These are phyloP conservation scores for Nomada hirtipes DNA, from an alignment of 2,888 invertebrate genomes.

Conservation along the genomic window DNA sequence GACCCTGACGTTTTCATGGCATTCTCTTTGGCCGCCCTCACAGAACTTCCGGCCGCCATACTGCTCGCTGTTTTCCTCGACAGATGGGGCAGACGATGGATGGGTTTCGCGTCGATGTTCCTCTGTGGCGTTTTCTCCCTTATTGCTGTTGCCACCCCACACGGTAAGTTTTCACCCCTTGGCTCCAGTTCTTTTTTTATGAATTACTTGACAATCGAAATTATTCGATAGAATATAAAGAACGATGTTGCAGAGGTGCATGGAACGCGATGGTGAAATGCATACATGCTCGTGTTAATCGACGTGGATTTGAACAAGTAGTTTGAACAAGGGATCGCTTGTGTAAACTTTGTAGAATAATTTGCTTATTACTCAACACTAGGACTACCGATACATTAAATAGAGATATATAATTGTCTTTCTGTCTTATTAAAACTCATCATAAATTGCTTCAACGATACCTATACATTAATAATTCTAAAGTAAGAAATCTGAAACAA, in stretches of 20 bases:
- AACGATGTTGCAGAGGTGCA: not conserved
- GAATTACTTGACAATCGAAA: not conserved
- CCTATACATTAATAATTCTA: too few species aligned
- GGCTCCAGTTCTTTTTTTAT: not conserved
- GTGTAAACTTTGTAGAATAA: too few species aligned
- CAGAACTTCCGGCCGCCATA: conserved; percentile 94
- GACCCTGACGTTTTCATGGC: conserved; percentile 93
- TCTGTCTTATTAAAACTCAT: too few species aligned
- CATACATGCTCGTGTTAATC: not conserved
- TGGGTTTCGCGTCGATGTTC: conserved; percentile 93
- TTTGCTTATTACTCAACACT: too few species aligned
- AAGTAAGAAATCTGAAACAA: too few species aligned
- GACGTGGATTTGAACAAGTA: not conserved
- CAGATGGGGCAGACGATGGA: conserved; percentile 93
- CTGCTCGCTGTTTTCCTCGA: conserved; percentile 91
- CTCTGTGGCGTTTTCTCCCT: conserved; percentile 92
- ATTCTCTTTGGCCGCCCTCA: conserved; percentile 93
- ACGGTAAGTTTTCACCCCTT: conserved; percentile 85
- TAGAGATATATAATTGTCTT: too few species aligned
- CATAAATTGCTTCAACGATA: too few species aligned
- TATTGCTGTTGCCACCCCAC: conserved; percentile 90
- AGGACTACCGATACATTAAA: too few species aligned
- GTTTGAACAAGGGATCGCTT: too few species aligned
- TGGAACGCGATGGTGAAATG: not conserved
- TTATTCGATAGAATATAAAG: conserved; percentile 2